Percentiles rank a stretch among this genome's conserved stretches.
phyloP scores from a whole-genome alignment of 2,888 invertebrate species.

The Troglohyphantes excavatus region DNA sequence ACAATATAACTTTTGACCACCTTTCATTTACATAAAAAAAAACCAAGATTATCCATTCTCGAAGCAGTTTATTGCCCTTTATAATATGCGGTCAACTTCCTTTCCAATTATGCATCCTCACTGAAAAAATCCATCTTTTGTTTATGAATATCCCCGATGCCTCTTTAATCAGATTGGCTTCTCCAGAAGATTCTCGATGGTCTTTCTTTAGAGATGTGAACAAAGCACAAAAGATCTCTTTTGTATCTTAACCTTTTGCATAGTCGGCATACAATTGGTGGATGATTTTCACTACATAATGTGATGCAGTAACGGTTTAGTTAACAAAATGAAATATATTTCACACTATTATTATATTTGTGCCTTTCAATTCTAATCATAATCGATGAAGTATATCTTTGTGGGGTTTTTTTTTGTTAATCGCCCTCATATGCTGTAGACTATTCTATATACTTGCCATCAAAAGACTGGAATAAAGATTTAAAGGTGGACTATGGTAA shows the following conservation, averaged over 20 bases:
- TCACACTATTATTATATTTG: no score
- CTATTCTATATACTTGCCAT: no score
- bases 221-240: conserved; percentile 1
- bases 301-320: neutral
- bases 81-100: neutral
- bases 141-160: conserved; percentile 6
- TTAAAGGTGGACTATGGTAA: no score
- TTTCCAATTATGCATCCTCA: neutral
- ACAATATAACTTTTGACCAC: no score
- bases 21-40: no score
- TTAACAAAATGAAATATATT: no score
- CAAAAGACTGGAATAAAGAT: no score
- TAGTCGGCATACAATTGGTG: neutral
- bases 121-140: conserved; percentile 11
- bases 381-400: no score
- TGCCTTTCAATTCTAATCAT: no score
- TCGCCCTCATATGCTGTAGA: no score
- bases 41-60: neutral
- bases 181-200: no score
- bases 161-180: neutral
- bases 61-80: conserved; percentile 12
- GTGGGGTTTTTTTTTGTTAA: no score
- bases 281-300: neutral
- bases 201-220: neutral
- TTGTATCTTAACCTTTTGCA: conserved; percentile 1